Evolutionary conservation across 2,888 invertebrate species (phyloP).

Genomic region (Gibbula magus): DNA sequence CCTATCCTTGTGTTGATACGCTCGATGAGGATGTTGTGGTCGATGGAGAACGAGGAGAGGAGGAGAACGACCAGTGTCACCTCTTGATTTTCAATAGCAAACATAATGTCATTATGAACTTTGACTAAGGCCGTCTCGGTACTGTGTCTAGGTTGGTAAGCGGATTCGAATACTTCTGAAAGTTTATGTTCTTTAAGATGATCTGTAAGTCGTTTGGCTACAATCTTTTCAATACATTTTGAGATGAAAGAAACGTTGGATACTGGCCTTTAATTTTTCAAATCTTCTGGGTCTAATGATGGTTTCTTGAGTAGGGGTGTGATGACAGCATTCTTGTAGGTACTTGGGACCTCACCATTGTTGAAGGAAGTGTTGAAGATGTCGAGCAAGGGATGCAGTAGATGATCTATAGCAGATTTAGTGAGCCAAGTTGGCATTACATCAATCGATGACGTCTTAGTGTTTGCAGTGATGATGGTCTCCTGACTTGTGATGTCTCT

Average conservation of each 20-base stretch:
- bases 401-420: not conserved
- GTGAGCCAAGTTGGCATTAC: not conserved
- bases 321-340: slow-evolving; percentile 23
- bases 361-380: not conserved
- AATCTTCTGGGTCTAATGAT: slow-evolving; percentile 11
- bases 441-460: too few species aligned
- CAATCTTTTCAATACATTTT: slow-evolving; percentile 31
- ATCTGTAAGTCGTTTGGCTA: slow-evolving; percentile 7
- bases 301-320: slow-evolving; percentile 33
- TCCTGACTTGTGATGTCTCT: too few species aligned
- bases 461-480: too few species aligned
- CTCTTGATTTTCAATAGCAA: slow-evolving; percentile 17
- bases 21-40: slow-evolving; percentile 10
- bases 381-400: not conserved
- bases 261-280: slow-evolving; percentile 34
- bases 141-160: slow-evolving; percentile 21
- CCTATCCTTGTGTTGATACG: too few species aligned
- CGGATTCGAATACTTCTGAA: slow-evolving; percentile 23
- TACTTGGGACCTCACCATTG: slow-evolving; percentile 6
- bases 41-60: not conserved
- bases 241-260: slow-evolving; percentile 33
- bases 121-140: slow-evolving; percentile 25
- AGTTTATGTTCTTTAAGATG: slow-evolving; percentile 22
- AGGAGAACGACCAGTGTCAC: slow-evolving; percentile 16
- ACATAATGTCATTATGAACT: slow-evolving; percentile 22